These are phyloP conservation scores for Copsychus sechellarum DNA, from an alignment of 2,113 vertebrate genomes.

Conservation along the genomic window DNA sequence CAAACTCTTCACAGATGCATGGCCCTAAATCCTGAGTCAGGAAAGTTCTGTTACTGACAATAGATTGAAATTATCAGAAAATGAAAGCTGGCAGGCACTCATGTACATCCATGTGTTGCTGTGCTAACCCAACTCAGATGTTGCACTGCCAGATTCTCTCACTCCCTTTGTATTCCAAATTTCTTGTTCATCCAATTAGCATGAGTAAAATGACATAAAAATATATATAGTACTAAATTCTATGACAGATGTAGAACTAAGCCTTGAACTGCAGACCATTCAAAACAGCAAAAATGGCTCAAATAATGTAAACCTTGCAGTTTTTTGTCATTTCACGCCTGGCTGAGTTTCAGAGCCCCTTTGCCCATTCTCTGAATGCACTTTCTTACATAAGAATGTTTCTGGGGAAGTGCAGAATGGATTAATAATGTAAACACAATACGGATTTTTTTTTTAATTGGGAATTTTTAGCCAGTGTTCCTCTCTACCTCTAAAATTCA, in stretches of 20 bases:
- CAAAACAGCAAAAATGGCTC: not conserved
- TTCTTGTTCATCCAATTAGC: not conserved
- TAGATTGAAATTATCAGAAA: not conserved
- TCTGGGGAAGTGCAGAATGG: not conserved
- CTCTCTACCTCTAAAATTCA: not conserved
- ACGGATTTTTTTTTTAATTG: not conserved
- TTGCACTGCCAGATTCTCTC: not conserved
- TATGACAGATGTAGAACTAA: not conserved
- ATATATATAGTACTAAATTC: not conserved
- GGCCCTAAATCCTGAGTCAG: not conserved
- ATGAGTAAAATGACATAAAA: not conserved
- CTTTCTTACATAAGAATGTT: not conserved
- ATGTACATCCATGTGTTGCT: not conserved
- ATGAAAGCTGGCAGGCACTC: not conserved
- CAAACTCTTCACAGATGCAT: not conserved
- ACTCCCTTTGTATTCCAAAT: not conserved
- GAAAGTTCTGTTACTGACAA: not conserved
- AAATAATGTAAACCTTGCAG: not conserved
- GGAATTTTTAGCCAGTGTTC: not conserved
- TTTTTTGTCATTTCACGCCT: not conserved
- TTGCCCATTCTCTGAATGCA: not conserved
- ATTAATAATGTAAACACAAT: not conserved
- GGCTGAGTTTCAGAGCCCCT: not conserved
- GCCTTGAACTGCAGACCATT: not conserved
- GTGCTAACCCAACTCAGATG: not conserved